Evolutionary conservation across 2,113 vertebrate species (phyloP).

Genomic region (Lamprologus ornatipinnis): DNA sequence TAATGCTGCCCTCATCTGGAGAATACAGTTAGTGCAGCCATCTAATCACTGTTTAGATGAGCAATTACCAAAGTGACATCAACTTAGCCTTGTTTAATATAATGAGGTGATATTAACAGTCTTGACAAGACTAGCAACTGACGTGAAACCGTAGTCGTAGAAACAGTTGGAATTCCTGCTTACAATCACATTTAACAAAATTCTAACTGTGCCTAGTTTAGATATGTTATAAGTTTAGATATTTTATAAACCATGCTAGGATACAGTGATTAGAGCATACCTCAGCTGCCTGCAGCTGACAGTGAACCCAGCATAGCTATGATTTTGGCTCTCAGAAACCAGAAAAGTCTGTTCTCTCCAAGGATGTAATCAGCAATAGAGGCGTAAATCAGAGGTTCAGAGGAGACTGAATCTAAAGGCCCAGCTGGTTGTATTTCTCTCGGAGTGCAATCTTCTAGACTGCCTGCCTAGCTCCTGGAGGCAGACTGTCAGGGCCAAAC

Average conservation of each 20-base stretch:
- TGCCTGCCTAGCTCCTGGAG: not conserved
- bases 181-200: not conserved
- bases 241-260: not conserved
- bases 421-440: slow-evolving; percentile 19
- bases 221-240: not conserved
- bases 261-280: not conserved
- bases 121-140: not conserved
- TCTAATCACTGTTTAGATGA: not conserved
- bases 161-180: not conserved
- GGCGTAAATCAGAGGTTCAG: slow-evolving; percentile 29
- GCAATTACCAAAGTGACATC: not conserved
- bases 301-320: not conserved
- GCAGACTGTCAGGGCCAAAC: slow-evolving; percentile 4
- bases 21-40: not conserved
- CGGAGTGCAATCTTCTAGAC: not conserved
- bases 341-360: slow-evolving; percentile 4
- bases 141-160: not conserved
- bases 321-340: not conserved
- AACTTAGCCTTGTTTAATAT: not conserved
- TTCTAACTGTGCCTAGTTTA: not conserved
- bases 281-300: not conserved
- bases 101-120: not conserved
- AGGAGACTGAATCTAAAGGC: slow-evolving; percentile 16
- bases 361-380: slow-evolving; percentile 20
- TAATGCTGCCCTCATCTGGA: slow-evolving; percentile 61